phyloP scores from a whole-genome alignment of 2,797 vertebrate genomes.

The Enteromius thamalakanensis region DNA sequence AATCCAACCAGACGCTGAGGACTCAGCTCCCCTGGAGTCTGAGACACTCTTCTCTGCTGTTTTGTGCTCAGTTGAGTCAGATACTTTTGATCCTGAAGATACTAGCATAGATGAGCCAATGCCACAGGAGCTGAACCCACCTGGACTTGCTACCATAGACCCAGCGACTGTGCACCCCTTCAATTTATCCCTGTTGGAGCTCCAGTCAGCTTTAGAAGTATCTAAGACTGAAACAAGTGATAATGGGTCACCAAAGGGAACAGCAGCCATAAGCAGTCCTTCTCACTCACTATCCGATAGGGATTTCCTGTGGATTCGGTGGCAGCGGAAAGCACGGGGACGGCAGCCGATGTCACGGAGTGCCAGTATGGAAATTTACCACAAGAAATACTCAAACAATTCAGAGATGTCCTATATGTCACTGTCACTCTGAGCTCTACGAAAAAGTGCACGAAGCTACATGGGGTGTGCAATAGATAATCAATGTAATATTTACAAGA shows the following conservation, averaged over 20 bases:
- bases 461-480: constrained; percentile 43
- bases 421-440: constrained; percentile 74
- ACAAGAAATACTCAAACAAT: constrained; percentile 81
- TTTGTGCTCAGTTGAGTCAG: constrained; percentile 59
- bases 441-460: constrained; percentile 53
- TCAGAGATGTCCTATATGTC: constrained; percentile 84
- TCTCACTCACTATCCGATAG: constrained; percentile 64
- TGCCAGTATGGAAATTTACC: constrained; percentile 81
- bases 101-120: constrained; percentile 39
- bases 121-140: constrained; percentile 62
- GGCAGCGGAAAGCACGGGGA: constrained; percentile 72
- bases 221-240: constrained; percentile 60
- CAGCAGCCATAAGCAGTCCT: constrained; percentile 58
- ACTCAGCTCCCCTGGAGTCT: constrained; percentile 54
- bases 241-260: constrained; percentile 60
- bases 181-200: constrained; percentile 60
- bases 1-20: constrained; percentile 46
- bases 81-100: constrained; percentile 52
- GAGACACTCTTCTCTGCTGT: constrained; percentile 57
- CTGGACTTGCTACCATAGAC: constrained; percentile 59
- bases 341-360: constrained; percentile 69
- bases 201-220: constrained; percentile 60
- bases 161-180: constrained; percentile 57
- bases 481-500: constrained; percentile 28
- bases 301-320: constrained; percentile 78